phyloP scores from a whole-genome alignment of 1,140 invertebrate genomes.

The Halyomorpha halys region DNA sequence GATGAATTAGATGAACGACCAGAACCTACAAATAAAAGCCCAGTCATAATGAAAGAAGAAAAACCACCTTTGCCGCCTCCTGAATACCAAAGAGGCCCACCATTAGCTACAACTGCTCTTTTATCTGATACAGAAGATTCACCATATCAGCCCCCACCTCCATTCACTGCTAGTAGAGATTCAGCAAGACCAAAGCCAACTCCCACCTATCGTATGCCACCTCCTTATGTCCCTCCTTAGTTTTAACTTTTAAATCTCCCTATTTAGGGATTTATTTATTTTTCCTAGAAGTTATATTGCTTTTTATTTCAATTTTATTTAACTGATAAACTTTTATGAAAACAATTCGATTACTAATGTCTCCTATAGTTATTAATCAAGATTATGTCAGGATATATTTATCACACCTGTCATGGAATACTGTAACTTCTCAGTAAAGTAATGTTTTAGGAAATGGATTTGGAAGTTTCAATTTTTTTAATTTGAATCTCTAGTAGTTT shows the following conservation, averaged over 20 bases:
- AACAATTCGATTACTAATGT: no score
- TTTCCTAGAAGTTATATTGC: no score
- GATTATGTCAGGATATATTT: no score
- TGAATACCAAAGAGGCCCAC: conserved; percentile 53
- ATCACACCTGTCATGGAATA: no score
- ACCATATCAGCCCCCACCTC: conserved; percentile 67
- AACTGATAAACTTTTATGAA: no score
- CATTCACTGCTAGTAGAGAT: conserved; percentile 59
- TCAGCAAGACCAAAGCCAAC: conserved; percentile 63
- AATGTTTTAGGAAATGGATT: no score
- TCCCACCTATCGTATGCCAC: conserved; percentile 78
- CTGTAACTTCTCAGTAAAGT: no score
- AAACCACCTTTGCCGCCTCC: conserved; percentile 76
- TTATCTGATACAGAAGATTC: conserved; percentile 41
- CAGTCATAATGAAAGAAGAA: conserved; percentile 85
- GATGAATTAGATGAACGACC: conserved; percentile 88
- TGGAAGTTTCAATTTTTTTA: no score
- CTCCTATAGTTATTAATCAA: no score
- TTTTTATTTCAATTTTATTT: no score
- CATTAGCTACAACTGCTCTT: conserved; percentile 40
- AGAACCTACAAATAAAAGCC: conserved; percentile 74
- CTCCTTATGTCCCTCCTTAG: conserved; percentile 84
- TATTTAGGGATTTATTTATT: no score
- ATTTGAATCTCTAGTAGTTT: no score
- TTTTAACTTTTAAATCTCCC: background rate